These are phyloP conservation scores for Cepaea hortensis DNA, from an alignment of 2,888 invertebrate genomes.

Conservation along the genomic window DNA sequence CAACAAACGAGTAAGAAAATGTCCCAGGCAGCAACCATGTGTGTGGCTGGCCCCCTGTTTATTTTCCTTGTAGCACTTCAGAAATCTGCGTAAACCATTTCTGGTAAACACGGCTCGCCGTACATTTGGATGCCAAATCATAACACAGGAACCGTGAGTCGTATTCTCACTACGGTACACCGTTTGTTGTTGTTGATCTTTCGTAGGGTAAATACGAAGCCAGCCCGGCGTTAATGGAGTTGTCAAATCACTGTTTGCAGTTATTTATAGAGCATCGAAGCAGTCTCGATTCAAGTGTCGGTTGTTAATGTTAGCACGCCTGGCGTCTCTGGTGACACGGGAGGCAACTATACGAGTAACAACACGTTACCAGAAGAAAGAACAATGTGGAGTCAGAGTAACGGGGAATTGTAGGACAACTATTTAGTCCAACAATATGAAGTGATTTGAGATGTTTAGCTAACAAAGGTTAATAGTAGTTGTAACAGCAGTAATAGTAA, in stretches of 20 bases:
- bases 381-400: too few species aligned
- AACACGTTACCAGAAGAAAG: too few species aligned
- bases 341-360: too few species aligned
- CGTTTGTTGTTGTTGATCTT: constrained; percentile 41
- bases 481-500: not conserved
- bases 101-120: constrained; percentile 32
- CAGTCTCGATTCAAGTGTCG: too few species aligned
- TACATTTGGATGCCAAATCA: constrained; percentile 37
- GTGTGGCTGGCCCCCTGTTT: constrained; percentile 15
- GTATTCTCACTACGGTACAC: constrained; percentile 15
- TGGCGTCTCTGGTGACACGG: too few species aligned
- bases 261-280: constrained; percentile 12
- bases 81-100: constrained; percentile 33
- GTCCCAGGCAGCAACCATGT: not conserved
- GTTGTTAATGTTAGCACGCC: too few species aligned
- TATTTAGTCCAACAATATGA: not conserved
- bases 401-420: too few species aligned
- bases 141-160: constrained; percentile 18
- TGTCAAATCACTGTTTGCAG: not conserved
- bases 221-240: constrained; percentile 21
- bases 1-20: constrained; percentile 11
- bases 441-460: not conserved
- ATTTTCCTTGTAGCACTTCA: constrained; percentile 10
- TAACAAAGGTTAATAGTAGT: not conserved
- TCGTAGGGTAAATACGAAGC: constrained; percentile 13